A percentile compares a stretch with the other conserved stretches of the same genome.
Conservation (phyloP, 2,113 vertebrate genomes). For the Geococcyx californianus region DNA sequence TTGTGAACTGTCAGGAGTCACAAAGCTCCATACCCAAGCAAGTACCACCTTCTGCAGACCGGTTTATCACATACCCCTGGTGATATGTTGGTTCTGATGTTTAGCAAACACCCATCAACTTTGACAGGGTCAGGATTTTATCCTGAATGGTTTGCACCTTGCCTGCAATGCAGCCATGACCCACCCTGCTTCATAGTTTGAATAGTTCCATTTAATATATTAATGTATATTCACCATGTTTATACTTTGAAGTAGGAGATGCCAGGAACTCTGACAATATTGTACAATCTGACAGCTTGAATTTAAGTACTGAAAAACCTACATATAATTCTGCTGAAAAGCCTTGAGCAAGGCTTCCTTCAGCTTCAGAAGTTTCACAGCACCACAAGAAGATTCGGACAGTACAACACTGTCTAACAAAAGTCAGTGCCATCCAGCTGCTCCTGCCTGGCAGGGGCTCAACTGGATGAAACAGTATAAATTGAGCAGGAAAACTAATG, state of each 20-base stretch:
- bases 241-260: neutral
- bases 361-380: neutral
- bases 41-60: neutral
- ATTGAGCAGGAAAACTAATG: constrained; percentile 5
- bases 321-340: neutral
- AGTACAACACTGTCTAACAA: neutral
- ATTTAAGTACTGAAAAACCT: neutral
- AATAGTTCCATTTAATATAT: neutral
- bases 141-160: neutral
- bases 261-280: neutral
- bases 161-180: neutral
- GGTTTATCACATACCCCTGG: neutral
- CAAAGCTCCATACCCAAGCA: neutral
- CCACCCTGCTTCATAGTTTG: neutral
- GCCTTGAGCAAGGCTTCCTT: neutral
- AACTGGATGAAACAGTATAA: neutral
- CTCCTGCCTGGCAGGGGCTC: neutral
- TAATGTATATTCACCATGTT: neutral
- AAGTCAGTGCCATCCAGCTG: neutral
- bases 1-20: neutral
- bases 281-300: neutral
- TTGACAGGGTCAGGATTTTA: neutral
- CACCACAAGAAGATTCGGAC: neutral
- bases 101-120: neutral
- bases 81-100: neutral